phyloP scores from a whole-genome alignment of 2,113 vertebrate species.

The Pheucticus melanocephalus region DNA sequence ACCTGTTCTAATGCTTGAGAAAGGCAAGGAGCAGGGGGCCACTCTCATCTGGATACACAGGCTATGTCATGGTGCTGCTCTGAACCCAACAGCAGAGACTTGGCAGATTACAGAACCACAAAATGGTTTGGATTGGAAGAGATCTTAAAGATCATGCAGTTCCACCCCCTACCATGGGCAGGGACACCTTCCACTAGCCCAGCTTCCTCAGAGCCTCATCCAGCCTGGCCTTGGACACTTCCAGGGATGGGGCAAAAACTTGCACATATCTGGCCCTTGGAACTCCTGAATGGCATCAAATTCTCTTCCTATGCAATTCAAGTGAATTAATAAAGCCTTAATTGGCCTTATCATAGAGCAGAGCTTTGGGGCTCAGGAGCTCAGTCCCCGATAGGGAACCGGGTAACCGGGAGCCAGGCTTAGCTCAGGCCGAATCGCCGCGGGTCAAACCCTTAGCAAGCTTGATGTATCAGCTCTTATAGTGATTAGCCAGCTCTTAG shows the following conservation, averaged over 20 bases:
- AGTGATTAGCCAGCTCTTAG: too few species aligned
- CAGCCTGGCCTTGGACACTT: fast-evolving
- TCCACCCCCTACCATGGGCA: neutral
- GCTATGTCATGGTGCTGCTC: neutral
- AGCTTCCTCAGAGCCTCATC: neutral
- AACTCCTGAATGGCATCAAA: neutral
- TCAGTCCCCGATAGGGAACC: too few species aligned
- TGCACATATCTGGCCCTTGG: neutral
- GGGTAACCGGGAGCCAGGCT: too few species aligned
- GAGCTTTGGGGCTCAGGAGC: too few species aligned
- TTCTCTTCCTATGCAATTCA: neutral
- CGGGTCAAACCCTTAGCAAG: too few species aligned
- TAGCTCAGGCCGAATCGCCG: too few species aligned
- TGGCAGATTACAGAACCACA: neutral
- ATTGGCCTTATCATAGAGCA: too few species aligned
- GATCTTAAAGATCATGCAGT: neutral
- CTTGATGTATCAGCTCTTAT: too few species aligned
- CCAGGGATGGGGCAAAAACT: neutral
- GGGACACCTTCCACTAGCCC: neutral
- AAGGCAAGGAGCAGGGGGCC: neutral
- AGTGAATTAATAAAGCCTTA: neutral
- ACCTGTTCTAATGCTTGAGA: neutral
- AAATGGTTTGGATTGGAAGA: neutral
- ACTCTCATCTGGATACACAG: neutral
- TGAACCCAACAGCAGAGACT: neutral